Percentiles rank a stretch among this genome's conserved stretches.
Evolutionary conservation across 2,113 vertebrate species (phyloP).

Genomic region (Tenrec ecaudatus): DNA sequence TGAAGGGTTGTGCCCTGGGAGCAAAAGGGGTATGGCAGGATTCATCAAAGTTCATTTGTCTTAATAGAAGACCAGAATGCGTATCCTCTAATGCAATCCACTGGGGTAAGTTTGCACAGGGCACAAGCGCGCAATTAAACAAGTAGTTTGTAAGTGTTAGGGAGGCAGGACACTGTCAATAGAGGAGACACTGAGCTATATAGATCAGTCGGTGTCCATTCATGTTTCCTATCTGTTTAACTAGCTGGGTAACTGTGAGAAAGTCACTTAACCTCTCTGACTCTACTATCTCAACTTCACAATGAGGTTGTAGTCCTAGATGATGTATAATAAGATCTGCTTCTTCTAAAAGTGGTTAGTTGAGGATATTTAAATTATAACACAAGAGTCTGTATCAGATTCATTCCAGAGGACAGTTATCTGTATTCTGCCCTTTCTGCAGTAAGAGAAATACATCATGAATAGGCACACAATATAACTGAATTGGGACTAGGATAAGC

Average conservation of each 20-base stretch:
- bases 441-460: neutral
- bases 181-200: neutral
- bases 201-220: neutral
- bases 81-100: neutral
- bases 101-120: neutral
- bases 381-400: neutral
- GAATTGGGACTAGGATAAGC: neutral
- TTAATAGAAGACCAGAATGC: neutral
- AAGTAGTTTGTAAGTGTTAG: neutral
- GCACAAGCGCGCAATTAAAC: neutral
- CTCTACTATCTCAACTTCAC: neutral
- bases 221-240: neutral
- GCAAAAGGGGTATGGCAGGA: neutral
- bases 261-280: neutral
- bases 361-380: neutral
- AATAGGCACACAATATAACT: neutral
- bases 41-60: neutral
- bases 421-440: neutral
- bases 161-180: neutral
- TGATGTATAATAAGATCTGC: neutral
- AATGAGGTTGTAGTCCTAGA: neutral
- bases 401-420: neutral
- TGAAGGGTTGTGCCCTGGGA: conserved; percentile 5
- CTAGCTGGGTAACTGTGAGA: neutral
- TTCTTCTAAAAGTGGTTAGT: neutral